Evolutionary conservation across 2,797 vertebrate genomes (phyloP).

Genomic region (Syndactyla subalaris): DNA sequence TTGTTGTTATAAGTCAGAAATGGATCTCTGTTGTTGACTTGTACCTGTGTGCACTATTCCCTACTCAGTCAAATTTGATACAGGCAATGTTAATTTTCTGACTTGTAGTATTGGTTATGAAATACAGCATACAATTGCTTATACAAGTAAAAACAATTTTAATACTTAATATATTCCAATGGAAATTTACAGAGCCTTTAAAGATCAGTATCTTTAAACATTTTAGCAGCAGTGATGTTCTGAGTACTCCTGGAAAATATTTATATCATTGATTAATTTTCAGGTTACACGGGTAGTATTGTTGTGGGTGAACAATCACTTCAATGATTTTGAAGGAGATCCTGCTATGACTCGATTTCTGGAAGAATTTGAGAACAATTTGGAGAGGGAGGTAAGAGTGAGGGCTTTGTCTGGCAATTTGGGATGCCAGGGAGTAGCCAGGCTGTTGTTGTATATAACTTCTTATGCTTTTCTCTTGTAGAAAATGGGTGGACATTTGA

Average conservation of each 20-base stretch:
- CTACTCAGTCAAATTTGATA: background rate
- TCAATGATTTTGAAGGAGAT: slow-evolving; percentile 99
- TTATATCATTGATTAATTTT: slow-evolving; percentile 25
- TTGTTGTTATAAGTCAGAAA: background rate
- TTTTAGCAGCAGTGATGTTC: background rate
- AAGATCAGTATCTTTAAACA: background rate
- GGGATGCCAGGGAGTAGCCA: background rate
- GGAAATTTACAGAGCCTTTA: background rate
- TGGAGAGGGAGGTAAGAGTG: slow-evolving; percentile 93
- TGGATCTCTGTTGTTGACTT: background rate
- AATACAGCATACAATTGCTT: background rate
- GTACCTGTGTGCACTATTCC: background rate
- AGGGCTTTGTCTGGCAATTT: background rate
- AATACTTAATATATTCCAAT: background rate
- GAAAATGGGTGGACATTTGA: slow-evolving; percentile 99
- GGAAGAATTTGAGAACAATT: slow-evolving; percentile 98
- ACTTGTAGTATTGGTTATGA: background rate
- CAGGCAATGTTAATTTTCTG: background rate
- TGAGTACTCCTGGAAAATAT: background rate
- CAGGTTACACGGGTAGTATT: slow-evolving; percentile 99
- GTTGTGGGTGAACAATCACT: slow-evolving; percentile 99
- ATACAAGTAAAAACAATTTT: background rate
- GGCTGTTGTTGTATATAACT: background rate
- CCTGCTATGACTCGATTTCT: slow-evolving; percentile 95
- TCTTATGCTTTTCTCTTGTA: slow-evolving; percentile 54